phyloP scores from a whole-genome alignment of 2,888 invertebrate species.

The Drosophila parthenogenetica region DNA sequence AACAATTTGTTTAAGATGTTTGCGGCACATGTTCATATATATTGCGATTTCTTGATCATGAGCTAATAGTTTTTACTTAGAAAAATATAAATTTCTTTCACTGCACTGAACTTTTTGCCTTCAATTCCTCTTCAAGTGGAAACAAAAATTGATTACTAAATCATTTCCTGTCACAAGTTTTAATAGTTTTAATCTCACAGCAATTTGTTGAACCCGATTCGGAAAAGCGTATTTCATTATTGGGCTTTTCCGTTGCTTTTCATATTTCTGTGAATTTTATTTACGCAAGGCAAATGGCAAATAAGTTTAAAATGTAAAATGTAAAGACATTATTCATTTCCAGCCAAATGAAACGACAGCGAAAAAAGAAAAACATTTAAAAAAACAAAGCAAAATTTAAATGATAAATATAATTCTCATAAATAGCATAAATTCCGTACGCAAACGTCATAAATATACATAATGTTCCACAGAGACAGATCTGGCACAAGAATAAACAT shows the following conservation, averaged over 20 bases:
- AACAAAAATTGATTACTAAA: not conserved
- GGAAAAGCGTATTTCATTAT: not conserved
- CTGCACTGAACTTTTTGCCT: not conserved
- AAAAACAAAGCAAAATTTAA: slow-evolving; percentile 6
- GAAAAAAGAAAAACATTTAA: slow-evolving; percentile 2
- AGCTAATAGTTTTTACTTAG: slow-evolving; percentile 6
- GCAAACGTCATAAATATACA: slow-evolving; percentile 37
- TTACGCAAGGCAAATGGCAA: slow-evolving; percentile 36
- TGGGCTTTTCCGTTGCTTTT: not conserved
- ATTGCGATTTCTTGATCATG: not conserved
- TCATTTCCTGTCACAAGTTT: not conserved
- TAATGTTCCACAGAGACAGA: not conserved
- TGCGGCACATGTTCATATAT: not conserved
- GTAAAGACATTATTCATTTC: slow-evolving; percentile 35
- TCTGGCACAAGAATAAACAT: slow-evolving; percentile 9
- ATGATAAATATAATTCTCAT: slow-evolving; percentile 4
- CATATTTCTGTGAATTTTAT: slow-evolving; percentile 25
- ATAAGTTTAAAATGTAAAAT: slow-evolving; percentile 30
- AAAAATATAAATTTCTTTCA: not conserved
- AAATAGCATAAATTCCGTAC: slow-evolving; percentile 44
- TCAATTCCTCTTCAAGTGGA: not conserved
- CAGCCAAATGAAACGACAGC: slow-evolving; percentile 33
- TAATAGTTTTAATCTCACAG: slow-evolving; percentile 1
- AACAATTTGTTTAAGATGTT: not conserved
- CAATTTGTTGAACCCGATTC: not conserved